Evolutionary conservation across 1,140 invertebrate genomes (phyloP), one percentile per base, ranked within the genome.

Genomic region (Parasteatoda tepidariorum): DNA sequence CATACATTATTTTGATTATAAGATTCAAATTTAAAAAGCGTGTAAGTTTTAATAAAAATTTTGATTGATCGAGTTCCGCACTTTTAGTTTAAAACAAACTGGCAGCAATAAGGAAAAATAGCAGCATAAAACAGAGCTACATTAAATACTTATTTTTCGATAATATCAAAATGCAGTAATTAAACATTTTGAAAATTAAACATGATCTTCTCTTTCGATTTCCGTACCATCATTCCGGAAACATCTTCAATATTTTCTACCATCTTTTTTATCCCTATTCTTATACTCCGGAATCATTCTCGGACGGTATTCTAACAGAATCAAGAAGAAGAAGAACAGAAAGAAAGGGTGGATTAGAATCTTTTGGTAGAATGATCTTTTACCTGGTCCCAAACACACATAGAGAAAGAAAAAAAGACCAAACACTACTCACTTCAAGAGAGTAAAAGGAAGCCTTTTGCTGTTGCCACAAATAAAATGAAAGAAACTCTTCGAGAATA

Each of bases 391-490:
- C 34, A 34, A 34, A 68, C 26, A 68, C 11, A n/a, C n/a, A n/a
- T n/a, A n/a, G 66, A 68, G 34, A 34, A 24, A 31, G 34, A 61
- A 24, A 61, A 24, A 74, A 54, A 74, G 57, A 74, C 38, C 55
- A 61, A 57, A 61, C 71, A 61, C 70, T 73, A 7, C 18, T 18
- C 9, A 61, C 57, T 61, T 33, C 66, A 48, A 48, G 57, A 9
- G 24, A 26, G 24, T n/a, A 59, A 22, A 26, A 7, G 57, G n/a
- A 74, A 74, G 71, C 30, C 71, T 74, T 62, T 74, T n/a, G 71
- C 71, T 74, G 38, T 74, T 54, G 71, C 71, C 71, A 74, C 71
- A 74, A 74, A 74, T 74, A 61, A 74, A 74, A 71, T 54, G 68
- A 61, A 74, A 74, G 57, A 30, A 74, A 59, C 41, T 34, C 31